A percentile compares a stretch with the other conserved stretches of the same genome.
Evolutionary conservation across 2,888 invertebrate species (phyloP).

Genomic region (Himalopsyche japonica): DNA sequence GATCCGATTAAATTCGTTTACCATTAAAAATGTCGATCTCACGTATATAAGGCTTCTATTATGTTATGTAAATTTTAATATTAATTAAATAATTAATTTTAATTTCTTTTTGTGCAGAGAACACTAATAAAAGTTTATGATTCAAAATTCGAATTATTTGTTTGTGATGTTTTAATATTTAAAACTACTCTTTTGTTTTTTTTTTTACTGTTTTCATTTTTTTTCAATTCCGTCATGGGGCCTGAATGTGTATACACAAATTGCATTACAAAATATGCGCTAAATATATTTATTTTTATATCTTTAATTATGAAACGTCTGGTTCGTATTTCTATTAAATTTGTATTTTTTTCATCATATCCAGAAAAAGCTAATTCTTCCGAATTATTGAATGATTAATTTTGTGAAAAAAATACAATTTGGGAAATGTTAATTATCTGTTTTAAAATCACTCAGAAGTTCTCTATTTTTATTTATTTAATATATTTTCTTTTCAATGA

Average conservation of each 20-base stretch:
- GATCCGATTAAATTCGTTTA: too few species aligned
- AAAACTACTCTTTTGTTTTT: background rate
- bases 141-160: background rate
- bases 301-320: background rate
- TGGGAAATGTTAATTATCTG: background rate
- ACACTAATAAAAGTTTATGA: background rate
- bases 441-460: background rate
- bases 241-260: background rate
- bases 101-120: too few species aligned
- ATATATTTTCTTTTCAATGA: background rate
- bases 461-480: slow-evolving; percentile 2
- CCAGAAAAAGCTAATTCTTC: background rate
- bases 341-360: background rate
- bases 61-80: too few species aligned
- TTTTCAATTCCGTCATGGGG: background rate
- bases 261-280: background rate
- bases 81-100: too few species aligned
- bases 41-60: too few species aligned
- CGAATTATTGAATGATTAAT: background rate
- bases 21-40: too few species aligned
- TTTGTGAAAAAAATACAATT: background rate
- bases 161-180: too few species aligned
- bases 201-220: background rate
- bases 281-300: background rate
- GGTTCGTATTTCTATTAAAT: background rate